phyloP scores from a whole-genome alignment of 2,888 invertebrate genomes.

The Cataglyphis cursor region DNA sequence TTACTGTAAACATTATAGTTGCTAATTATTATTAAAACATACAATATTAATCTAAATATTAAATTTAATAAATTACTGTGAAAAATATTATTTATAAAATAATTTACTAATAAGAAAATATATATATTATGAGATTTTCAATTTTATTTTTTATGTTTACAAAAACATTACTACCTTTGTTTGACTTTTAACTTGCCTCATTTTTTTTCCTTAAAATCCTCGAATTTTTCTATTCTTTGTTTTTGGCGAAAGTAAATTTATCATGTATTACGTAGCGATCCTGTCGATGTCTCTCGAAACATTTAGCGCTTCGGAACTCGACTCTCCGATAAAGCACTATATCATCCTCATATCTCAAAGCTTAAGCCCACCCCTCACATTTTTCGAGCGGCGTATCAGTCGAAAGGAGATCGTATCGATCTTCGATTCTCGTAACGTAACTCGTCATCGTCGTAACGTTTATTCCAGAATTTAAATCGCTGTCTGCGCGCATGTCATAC shows the following conservation, averaged over 20 bases:
- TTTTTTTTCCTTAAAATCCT: background rate
- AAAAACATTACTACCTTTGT: background rate
- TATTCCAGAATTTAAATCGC: constrained; percentile 62
- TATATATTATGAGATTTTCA: background rate
- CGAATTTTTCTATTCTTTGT: constrained; percentile 18
- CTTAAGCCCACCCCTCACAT: constrained; percentile 48
- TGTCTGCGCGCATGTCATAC: constrained; percentile 52
- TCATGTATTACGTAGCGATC: constrained; percentile 48
- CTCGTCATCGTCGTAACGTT: constrained; percentile 60
- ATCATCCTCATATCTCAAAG: constrained; percentile 55
- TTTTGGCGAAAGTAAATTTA: constrained; percentile 36
- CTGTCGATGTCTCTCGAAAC: constrained; percentile 53
- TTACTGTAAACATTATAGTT: background rate
- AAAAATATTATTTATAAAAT: background rate
- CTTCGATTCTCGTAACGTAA: constrained; percentile 56
- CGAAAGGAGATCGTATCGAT: constrained; percentile 55
- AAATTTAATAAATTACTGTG: background rate
- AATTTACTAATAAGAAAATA: background rate
- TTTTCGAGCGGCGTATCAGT: constrained; percentile 36
- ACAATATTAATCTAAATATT: background rate
- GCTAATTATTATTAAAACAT: background rate
- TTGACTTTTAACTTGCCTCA: background rate
- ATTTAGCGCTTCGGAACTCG: constrained; percentile 52
- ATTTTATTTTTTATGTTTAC: background rate
- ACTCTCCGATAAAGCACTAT: constrained; percentile 54